phyloP scores from a whole-genome alignment of 2,888 invertebrate genomes.

The Melipona bicolor region DNA sequence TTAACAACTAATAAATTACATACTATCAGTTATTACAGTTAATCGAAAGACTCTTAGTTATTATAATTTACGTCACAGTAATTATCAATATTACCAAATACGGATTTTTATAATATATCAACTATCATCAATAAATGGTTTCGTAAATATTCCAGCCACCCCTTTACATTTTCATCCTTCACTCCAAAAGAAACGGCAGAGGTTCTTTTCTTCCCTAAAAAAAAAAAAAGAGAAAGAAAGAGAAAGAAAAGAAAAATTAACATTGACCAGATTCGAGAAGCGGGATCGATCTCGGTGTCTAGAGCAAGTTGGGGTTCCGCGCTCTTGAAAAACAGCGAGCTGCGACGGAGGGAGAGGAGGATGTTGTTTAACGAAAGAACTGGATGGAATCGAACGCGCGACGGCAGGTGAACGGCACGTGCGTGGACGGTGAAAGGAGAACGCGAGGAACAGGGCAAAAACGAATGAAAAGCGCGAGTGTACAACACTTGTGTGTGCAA shows the following conservation, averaged over 20 bases:
- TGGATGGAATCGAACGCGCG: conserved; percentile 55
- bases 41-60: no score
- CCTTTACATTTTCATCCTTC: background rate
- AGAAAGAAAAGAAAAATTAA: background rate
- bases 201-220: background rate
- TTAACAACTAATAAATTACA: no score
- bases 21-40: no score
- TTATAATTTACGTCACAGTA: no score
- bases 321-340: background rate
- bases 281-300: conserved; percentile 28
- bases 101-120: no score
- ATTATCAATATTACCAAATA: no score
- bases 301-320: background rate
- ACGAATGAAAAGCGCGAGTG: conserved; percentile 42
- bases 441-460: conserved; percentile 55
- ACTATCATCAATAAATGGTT: no score
- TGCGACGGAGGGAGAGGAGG: conserved; percentile 24
- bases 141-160: background rate
- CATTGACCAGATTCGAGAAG: background rate
- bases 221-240: no score
- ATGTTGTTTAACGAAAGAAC: conserved; percentile 52
- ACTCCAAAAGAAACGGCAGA: background rate
- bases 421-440: conserved; percentile 68
- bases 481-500: conserved; percentile 20
- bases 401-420: conserved; percentile 66